Percentiles rank a stretch among this genome's conserved stretches.
Evolutionary conservation across 2,113 vertebrate species (phyloP).

Genomic region (Bubo scandiacus): DNA sequence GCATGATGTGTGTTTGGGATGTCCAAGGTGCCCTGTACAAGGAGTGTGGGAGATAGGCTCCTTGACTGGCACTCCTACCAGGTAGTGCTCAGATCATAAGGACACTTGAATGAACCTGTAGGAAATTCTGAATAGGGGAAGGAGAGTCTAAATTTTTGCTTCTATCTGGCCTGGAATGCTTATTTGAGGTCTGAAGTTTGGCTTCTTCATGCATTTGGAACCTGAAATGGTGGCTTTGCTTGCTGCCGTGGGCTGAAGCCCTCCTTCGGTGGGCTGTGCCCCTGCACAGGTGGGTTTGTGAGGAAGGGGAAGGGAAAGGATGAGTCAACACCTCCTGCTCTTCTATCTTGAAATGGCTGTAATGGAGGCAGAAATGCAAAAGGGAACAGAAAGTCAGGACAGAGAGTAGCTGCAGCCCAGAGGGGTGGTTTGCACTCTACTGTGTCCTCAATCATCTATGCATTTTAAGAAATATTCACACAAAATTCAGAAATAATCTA

Average conservation of each 20-base stretch:
- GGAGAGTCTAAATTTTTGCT: neutral
- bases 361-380: neutral
- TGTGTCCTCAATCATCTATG: neutral
- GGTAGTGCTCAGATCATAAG: neutral
- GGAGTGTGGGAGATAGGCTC: neutral
- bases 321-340: neutral
- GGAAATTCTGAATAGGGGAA: neutral
- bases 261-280: fast-evolving
- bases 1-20: neutral
- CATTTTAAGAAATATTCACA: too few relatives aligned
- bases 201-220: neutral
- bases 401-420: neutral
- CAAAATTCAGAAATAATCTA: neutral
- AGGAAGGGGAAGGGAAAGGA: neutral
- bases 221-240: neutral
- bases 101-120: neutral
- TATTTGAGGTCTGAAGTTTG: neutral
- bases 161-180: neutral
- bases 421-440: neutral
- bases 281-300: neutral
- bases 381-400: neutral
- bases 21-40: neutral
- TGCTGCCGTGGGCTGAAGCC: fast-evolving
- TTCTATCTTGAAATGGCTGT: neutral
- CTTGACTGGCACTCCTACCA: neutral